Evolutionary conservation across 92 coral and sea anemone species (phyloP).

Genomic region (Zoanthus solanderi): DNA sequence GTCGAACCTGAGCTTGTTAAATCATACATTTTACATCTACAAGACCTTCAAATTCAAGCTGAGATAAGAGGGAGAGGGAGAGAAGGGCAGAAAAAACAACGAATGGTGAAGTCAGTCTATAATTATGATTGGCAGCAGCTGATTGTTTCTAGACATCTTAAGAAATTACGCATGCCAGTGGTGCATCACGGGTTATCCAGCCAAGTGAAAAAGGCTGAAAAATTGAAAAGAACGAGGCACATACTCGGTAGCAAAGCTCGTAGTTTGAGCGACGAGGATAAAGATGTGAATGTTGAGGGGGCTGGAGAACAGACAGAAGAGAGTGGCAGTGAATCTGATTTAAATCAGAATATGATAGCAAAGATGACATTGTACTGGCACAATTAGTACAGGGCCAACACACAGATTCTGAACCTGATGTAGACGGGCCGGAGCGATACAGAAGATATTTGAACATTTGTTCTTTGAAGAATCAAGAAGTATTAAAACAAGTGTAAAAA

Average conservation of each 20-base stretch:
- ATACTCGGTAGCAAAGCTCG: conserved; percentile 41
- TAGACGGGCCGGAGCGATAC: background rate
- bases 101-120: background rate
- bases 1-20: too few species aligned
- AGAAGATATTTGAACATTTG: background rate
- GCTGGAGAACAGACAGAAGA: conserved; percentile 9
- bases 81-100: background rate
- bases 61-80: too few species aligned
- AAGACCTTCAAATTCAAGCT: too few species aligned
- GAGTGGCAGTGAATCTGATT: background rate
- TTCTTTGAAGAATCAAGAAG: background rate
- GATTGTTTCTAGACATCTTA: conserved; percentile 16
- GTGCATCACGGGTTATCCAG: conserved; percentile 4
- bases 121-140: conserved; percentile 22
- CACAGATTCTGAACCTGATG: conserved; percentile 24
- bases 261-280: background rate
- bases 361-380: conserved; percentile 37
- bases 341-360: background rate
- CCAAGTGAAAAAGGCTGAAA: conserved; percentile 34
- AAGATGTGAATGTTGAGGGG: background rate
- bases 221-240: conserved; percentile 16
- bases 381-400: conserved; percentile 8
- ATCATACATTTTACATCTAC: too few species aligned
- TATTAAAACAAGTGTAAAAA: too few species aligned
- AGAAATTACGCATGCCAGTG: conserved; percentile 10